Percentiles rank a stretch among this genome's conserved stretches.
Evolutionary conservation across 2,888 invertebrate species (phyloP).

Genomic region (Mesorhabditis sp.): DNA sequence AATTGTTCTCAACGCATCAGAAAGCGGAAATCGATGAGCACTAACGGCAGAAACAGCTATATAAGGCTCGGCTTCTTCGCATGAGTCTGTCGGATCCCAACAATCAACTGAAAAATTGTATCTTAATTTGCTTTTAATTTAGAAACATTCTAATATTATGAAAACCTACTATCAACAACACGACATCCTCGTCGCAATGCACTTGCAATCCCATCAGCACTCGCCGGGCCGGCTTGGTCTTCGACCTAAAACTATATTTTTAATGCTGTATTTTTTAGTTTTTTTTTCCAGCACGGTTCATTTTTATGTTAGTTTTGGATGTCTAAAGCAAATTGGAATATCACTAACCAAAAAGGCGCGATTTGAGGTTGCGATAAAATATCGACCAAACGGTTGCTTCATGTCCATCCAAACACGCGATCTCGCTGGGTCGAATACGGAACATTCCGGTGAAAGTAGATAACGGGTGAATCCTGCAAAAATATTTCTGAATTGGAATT

Average conservation of each 20-base stretch:
- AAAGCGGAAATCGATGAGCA: constrained; percentile 51
- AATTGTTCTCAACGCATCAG: constrained; percentile 61
- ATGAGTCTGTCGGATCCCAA: constrained; percentile 62
- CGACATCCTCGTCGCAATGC: constrained; percentile 64
- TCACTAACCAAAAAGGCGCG: constrained; percentile 7
- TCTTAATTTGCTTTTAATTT: neutral
- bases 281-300: neutral
- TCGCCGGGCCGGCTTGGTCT: constrained; percentile 65
- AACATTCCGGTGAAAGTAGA: constrained; percentile 62
- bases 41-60: constrained; percentile 46
- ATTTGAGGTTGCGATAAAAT: constrained; percentile 41
- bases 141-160: neutral
- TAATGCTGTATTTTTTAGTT: neutral
- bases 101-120: constrained; percentile 62
- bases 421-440: constrained; percentile 63
- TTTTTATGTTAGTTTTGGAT: neutral
- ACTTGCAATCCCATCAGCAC: constrained; percentile 63
- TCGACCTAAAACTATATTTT: constrained; percentile 58
- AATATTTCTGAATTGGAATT: neutral
- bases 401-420: constrained; percentile 64
- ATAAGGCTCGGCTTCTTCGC: constrained; percentile 52
- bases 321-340: neutral
- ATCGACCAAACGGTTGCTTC: constrained; percentile 60
- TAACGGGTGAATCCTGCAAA: constrained; percentile 60
- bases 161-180: constrained; percentile 62